A percentile compares a stretch with the other conserved stretches of the same genome.
These are phyloP conservation scores for Lydus trimaculatus DNA, from an alignment of 2,888 invertebrate species.

Conservation along the genomic window DNA sequence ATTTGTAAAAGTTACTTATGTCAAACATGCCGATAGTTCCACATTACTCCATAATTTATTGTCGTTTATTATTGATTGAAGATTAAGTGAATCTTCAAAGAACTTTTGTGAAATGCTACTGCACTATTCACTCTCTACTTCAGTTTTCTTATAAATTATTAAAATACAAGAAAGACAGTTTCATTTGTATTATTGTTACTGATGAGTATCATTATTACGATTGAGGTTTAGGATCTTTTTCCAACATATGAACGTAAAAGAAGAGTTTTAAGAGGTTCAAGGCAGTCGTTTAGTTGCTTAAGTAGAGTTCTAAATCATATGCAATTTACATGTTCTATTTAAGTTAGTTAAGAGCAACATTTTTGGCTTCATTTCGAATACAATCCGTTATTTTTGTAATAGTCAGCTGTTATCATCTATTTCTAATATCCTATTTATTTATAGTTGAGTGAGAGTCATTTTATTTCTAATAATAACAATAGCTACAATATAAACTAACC, in stretches of 20 bases:
- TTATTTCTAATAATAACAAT: conserved; percentile 36
- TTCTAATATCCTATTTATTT: conserved; percentile 32
- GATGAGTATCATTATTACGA: not conserved
- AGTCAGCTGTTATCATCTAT: conserved; percentile 49
- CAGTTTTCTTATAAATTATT: no score
- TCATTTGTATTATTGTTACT: not conserved
- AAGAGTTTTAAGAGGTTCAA: not conserved
- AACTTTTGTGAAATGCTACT: no score
- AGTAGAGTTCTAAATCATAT: not conserved
- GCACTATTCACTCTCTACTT: no score
- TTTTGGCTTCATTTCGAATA: conserved; percentile 22
- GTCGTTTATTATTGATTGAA: no score
- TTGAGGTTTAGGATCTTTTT: not conserved
- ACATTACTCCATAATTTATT: no score
- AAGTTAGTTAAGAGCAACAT: not conserved
- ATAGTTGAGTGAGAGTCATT: conserved; percentile 37
- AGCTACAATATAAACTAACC: conserved; percentile 35
- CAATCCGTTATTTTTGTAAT: conserved; percentile 35
- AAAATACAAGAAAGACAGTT: no score
- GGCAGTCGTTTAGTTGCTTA: not conserved
- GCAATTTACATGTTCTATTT: not conserved
- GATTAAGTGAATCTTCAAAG: no score
- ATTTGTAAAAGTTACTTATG: no score
- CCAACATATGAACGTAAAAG: not conserved
- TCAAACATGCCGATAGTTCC: no score